phyloP scores from a whole-genome alignment of 2,113 vertebrate species.

The Monarcha castaneiventris region DNA sequence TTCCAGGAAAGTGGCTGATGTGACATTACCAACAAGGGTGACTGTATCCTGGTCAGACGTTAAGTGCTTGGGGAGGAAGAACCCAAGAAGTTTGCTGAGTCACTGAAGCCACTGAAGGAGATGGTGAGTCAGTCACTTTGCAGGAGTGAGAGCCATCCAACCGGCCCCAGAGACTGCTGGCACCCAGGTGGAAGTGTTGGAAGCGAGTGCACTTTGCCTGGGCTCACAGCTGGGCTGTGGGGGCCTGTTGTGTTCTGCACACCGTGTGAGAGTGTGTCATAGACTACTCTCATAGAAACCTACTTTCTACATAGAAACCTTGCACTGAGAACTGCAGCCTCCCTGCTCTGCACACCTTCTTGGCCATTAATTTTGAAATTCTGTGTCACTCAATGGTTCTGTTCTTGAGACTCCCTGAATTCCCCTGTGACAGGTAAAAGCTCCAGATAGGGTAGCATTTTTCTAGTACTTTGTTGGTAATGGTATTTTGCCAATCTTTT shows the following conservation, averaged over 20 bases:
- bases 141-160: background rate
- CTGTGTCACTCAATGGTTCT: background rate
- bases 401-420: background rate
- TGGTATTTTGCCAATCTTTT: background rate
- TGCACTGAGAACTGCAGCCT: background rate
- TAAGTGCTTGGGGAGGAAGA: too few relatives aligned
- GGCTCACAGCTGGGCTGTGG: background rate
- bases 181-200: background rate
- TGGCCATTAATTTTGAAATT: background rate
- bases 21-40: background rate
- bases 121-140: background rate
- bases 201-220: rapidly evolving
- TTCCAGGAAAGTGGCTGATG: background rate
- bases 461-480: background rate
- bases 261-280: rapidly evolving
- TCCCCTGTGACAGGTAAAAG: background rate
- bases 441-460: background rate
- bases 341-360: background rate
- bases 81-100: background rate
- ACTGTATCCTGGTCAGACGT: too few relatives aligned
- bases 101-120: background rate
- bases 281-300: too few relatives aligned
- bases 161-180: background rate
- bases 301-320: too few relatives aligned
- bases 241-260: background rate